Evolutionary conservation across 2,888 invertebrate genomes (phyloP), one percentile per base, ranked within the genome.

Genomic region (Campopleginae sp.): DNA sequence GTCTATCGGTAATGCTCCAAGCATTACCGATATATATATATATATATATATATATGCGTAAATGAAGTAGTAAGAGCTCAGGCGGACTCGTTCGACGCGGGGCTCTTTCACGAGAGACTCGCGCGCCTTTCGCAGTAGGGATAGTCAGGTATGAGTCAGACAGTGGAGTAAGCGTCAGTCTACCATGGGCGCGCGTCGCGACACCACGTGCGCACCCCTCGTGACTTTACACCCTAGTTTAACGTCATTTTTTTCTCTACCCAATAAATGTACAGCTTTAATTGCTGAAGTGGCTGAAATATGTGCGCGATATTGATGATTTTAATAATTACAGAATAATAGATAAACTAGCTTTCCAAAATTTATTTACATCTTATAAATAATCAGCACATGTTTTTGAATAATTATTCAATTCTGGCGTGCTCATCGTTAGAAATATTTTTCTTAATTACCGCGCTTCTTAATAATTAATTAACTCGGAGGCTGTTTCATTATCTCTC

Each of bases 121-220:
- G 82, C 80, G 80, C 68, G 74, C 42, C 68, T 58, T 58, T 81
- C 81, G 82, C 89, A 93, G 93, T 92, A 92, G 93, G 90, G 90
- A 90, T 91, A 92, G 91, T 92, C 93, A 91, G 92, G 89, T 87
- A 91, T 90, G 90, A 91, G 93, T 92, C 93, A 90, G 93, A 87
- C 93, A 90, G 89, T 87, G 89, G 90, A 90, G 88, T 89, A 84
- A 87, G 89, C 90, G 91, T 87, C 93, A 93, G 93, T 93, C 92
- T 92, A 92, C 89, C 91, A 92, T 91, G 90, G 90, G 90, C 90
- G 91, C 91, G 92, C 91, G 89, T 87, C 91, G 90, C 89, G 91
- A 85, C 87, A 91, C 90, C 90, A 91, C 91, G 92, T 89, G 91
- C 80, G 84, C 71, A 76, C 42, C 42, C 42, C 27, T 33, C 48